Base-by-base conservation (phyloP, 2,113 vertebrate species). In the Corythoichthys haematopterus region DNA sequence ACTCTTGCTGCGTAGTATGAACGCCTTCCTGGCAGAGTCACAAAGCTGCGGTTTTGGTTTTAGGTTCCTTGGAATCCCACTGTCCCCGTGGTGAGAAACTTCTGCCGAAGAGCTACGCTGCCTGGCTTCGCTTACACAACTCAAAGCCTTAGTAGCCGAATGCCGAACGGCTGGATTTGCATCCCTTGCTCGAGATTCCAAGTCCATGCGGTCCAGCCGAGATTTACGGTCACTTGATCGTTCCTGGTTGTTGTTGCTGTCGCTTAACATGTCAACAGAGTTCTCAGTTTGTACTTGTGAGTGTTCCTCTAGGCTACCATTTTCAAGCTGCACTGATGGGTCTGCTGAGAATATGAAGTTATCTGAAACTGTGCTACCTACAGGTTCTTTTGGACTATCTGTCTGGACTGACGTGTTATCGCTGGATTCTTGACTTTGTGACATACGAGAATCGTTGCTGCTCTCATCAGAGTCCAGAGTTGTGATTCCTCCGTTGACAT, bases 391-490 rank as follows among this genome's bases (percentile, higher is more conserved):
- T 38, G 88, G 83, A 12, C 88, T 90, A 76, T 92, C 78, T 52
- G 76, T 91, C 84, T 1, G 90, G 72, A 85, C 90, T 28, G 55
- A 6, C 28, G 12, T 5, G 28, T 73, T 87, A 0, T 81, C 83
- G 71, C 83, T 84, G 71, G 83, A 89, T 69, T 90, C 78, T 52
- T 80, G 89, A 53, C 62, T 85, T 66, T 90, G 86, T 55, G 78
- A 64, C 68, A 87, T 88, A 35, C 71, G 20, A 37, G 86, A 75
- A 2, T 93, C 90, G 0, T 93, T 92, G 28, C 93, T 89, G 0
- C 70, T 84, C 62, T 93, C 93, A 55, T 94, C 93, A 61, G 91
- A 91, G 72, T 94, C 93, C 2, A 74, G 45, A 6, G 63, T 59
- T 43, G 50, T 11, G 33, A 71, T 56, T 40, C 83, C 59, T 72